Evolutionary conservation across 2,888 invertebrate genomes (phyloP), one percentile per base, ranked within the genome.

Genomic region (Eupithecia dodoneata): DNA sequence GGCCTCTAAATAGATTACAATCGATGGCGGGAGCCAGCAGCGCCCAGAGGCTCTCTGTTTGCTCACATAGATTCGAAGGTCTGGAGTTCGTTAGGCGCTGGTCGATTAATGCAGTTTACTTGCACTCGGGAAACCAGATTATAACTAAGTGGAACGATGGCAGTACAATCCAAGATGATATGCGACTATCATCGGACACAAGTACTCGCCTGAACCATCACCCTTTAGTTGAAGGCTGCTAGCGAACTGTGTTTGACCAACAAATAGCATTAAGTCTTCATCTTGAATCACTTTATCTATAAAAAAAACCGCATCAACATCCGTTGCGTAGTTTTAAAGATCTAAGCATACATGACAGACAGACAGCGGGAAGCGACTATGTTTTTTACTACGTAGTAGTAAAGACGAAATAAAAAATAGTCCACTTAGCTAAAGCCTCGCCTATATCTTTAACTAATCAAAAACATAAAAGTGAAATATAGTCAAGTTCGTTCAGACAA

Each of bases 1-100:
- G 67, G 44, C 15, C 67, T n/a, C 67, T 67, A 15, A 67, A 15
- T 44, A n/a, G 67, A 67, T 67, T 67, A 67, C 6, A 67, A 67
- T 9, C 5, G 65, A 65, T 13, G 65, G 67, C 44, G 59, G n/a
- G 59, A 18, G 59, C 59, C 59, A 42, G 15, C 59, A 42, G 15
- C 13, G 44, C 44, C 42, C 30, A 30, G 15, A 41, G 44, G 67
- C 42, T 67, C 44, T 55, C n/a, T 6, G 44, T 15, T 44, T 13
- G 42, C 6, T 67, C 15, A 44, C 2, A 7, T 15, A 67, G 41
- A 3, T 67, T 42, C 15, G 44, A 44, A 44, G 15, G 15, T 15
- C 12, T 67, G 66, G 66, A 67, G 44, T 42, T 67, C 41, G 44
- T 42, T 55, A 55, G n/a, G 55, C n/a, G 55, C n/a, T 18, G 2